Evolutionary conservation across 2,888 invertebrate species (phyloP), one percentile per base, ranked within the genome.

Genomic region (Electrophaes corylata): DNA sequence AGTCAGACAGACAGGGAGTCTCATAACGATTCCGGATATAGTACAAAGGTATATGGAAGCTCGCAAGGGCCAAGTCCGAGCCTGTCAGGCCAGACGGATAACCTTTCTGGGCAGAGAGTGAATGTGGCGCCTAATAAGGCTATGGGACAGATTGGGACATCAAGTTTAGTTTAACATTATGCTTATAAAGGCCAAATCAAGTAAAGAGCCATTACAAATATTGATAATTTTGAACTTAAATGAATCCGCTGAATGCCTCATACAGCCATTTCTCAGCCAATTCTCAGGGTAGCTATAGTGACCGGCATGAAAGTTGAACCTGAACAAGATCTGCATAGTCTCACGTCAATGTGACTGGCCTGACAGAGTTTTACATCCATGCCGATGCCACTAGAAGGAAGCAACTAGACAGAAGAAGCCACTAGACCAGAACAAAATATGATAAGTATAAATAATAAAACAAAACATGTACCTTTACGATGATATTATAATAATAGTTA

Each of bases 21-120:
- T 0, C 96, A 95, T 77, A 96, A 96, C 66, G 97, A 97, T 83
- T 96, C 96, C 0, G 97, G 97, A 0, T 97, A 97, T 80, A 96
- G 96, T 71, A 96, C 96, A 35, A 95, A 96, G 75, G 95, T 96
- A 68, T 96, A 96, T 66, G 95, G 95, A 0, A 95, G 95, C 66
- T 95, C 95, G 5, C 95, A 95, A 73, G 95, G 96, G 0, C 95
- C 96, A 23, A 95, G 95, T n/a, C 95, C 96, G 1, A 95, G 95
- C 77, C 88, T 95, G 45, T 95, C 95, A 31, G 94, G 94, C 8
- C 90, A 92, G 63, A 87, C 88, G 35, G 92, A 92, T 52, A 60
- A 60, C n/a, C 60, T 60, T 0, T 88, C 90, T 4, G 88, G 88
- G 1, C 88, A 88, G 64, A 77, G 88, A 65, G 78, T 90, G 1